Base-by-base conservation (phyloP, 2,113 vertebrate genomes). In the Petaurus breviceps region DNA sequence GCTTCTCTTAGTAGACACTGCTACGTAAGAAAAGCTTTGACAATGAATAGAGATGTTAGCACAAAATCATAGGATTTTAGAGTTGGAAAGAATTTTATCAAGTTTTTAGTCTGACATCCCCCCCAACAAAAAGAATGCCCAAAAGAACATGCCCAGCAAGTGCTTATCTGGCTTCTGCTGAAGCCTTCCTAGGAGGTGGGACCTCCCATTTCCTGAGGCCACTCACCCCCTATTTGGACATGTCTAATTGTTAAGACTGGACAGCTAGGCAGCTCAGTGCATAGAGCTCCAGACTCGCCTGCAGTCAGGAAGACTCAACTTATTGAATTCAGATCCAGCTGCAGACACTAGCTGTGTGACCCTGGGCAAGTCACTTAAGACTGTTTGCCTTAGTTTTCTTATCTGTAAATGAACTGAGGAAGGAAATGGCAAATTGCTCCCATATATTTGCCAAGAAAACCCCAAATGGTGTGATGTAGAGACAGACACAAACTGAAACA, bases 41-140 rank as follows among this genome's bases (percentile, higher is more conserved):
- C 6, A 84, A 43, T 43, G 19, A 84, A 19, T 28, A 8, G 19
- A 84, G 68, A 43, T 43, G 26, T 43, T 43, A 84, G 68, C 19
- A 43, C 37, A 84, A 43, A 84, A 84, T 43, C 37, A 2, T 84
- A 84, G 68, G 22, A 43, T 84, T 37, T n/a, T 7, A 84, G 37
- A 84, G 16, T 23, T 43, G 4, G 7, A 43, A 43, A 23, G n/a
- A 23, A 22, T 84, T n/a, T 84, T n/a, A 43, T 43, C n/a, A 84
- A 16, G 0, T 37, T 43, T n/a, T 84, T 84, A 23, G 16, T 84
- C n/a, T 1, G 0, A 43, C 7, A 2, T 0, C 22, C 8, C 7
- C 6, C 1, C 22, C 43, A 23, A 2, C 61, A 77, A 23, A 84
- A 84, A 14, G 19, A 84, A 84, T 43, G 22, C 5, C 19, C n/a